Conservation (phyloP, 30 jellyfish, hydroid and myxozoan species). For the Hydractinia echinata region DNA sequence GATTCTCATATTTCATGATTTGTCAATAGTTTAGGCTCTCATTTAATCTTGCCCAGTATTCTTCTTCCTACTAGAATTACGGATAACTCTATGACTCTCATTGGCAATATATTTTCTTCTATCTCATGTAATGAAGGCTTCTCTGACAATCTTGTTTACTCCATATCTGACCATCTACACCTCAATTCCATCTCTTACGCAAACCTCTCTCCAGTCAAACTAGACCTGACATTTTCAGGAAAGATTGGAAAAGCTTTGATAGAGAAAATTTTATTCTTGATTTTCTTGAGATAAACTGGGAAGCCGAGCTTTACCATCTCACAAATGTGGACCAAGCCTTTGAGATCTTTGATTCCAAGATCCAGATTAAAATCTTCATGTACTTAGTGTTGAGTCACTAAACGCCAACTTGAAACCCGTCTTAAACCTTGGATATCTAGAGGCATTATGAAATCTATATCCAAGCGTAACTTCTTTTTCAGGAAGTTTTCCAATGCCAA, state of each 20-base stretch:
- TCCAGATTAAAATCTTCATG: neutral
- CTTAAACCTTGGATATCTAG: neutral
- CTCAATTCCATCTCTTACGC: constrained; percentile 5
- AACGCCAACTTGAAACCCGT: neutral
- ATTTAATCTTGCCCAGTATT: too few relatives aligned
- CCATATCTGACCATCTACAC: constrained; percentile 9
- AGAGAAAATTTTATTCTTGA: too few relatives aligned
- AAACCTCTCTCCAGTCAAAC: too few relatives aligned
- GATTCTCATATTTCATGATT: too few relatives aligned
- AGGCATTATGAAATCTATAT: neutral
- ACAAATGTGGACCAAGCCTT: neutral
- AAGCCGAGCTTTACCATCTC: neutral
- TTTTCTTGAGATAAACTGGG: too few relatives aligned
- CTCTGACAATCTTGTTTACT: neutral
- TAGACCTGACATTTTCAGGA: neutral
- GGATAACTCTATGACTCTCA: too few relatives aligned
- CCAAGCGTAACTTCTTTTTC: neutral
- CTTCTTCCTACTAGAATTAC: neutral
- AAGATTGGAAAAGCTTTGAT: neutral
- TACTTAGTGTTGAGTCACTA: neutral
- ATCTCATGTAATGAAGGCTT: too few relatives aligned
- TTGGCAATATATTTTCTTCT: too few relatives aligned
- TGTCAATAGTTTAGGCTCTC: too few relatives aligned
- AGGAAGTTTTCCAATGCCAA: neutral
- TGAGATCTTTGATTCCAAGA: neutral